Percentiles rank a stretch among this genome's conserved stretches.
These are phyloP conservation scores for Cacajao melanocephalus DNA, from an alignment of 2,797 vertebrate species.

Conservation along the genomic window DNA sequence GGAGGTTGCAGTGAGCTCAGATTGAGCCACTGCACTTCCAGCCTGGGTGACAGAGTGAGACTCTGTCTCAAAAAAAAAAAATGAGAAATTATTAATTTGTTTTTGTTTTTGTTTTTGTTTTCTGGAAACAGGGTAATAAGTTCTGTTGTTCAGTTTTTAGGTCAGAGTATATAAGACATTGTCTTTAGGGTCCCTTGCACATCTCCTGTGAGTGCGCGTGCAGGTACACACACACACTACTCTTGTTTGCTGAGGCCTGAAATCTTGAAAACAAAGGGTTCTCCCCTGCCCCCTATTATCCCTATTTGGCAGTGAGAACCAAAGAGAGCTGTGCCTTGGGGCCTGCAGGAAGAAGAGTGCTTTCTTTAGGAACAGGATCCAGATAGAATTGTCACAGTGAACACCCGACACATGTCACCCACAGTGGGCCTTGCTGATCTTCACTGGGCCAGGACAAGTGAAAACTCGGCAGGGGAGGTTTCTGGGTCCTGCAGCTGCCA, in stretches of 20 bases:
- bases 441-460: accelerated
- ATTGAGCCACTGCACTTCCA: no score
- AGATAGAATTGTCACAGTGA: neutral
- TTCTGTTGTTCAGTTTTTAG: neutral
- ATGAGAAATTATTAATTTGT: neutral
- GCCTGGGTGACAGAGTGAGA: no score
- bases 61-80: no score
- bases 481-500: neutral
- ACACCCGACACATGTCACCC: accelerated
- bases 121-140: neutral
- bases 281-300: accelerated
- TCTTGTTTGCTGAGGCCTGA: neutral
- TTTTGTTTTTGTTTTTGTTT: neutral
- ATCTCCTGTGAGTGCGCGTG: no score
- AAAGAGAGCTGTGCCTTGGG: accelerated
- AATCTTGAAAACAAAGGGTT: no score
- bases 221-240: accelerated
- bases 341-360: neutral
- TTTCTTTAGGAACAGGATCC: neutral
- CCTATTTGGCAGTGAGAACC: neutral
- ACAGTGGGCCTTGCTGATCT: accelerated
- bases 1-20: no score
- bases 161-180: neutral
- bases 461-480: accelerated
- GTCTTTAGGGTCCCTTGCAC: no score